phyloP scores from a whole-genome alignment of 2,888 invertebrate species.

The Drosophila longiperda region DNA sequence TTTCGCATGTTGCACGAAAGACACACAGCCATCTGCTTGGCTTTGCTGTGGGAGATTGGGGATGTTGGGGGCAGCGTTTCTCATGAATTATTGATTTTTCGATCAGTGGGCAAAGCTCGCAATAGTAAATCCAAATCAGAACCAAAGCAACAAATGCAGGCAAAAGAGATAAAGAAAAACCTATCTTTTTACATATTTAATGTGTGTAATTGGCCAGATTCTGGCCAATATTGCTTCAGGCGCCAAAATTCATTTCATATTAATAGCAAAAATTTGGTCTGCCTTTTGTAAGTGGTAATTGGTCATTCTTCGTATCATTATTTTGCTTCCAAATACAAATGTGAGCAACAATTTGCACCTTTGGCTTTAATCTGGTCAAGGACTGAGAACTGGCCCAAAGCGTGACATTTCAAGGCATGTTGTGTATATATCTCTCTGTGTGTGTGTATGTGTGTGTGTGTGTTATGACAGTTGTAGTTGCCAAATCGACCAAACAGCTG shows the following conservation, averaged over 20 bases:
- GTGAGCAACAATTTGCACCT: conserved; percentile 2
- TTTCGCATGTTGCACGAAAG: conserved; percentile 41
- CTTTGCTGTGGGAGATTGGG: background rate
- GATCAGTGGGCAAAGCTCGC: conserved; percentile 52
- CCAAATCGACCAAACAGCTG: conserved; percentile 12
- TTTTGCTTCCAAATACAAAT: background rate
- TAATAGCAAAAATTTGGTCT: conserved; percentile 48
- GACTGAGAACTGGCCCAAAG: conserved; percentile 16
- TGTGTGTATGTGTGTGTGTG: conserved; percentile 9
- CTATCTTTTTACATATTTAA: conserved; percentile 48
- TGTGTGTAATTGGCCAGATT: conserved; percentile 55
- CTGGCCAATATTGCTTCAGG: conserved; percentile 9
- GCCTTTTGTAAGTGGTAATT: conserved; percentile 4
- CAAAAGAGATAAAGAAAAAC: conserved; percentile 1
- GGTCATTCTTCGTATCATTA: background rate
- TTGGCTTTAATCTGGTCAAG: conserved; percentile 27
- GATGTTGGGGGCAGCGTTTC: conserved; percentile 10
- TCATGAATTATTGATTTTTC: conserved; percentile 79
- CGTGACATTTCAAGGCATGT: conserved; percentile 28
- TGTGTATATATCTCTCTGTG: background rate
- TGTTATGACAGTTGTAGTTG: conserved; percentile 27
- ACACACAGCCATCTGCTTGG: conserved; percentile 4
- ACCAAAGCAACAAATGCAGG: background rate
- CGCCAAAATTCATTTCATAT: conserved; percentile 60
- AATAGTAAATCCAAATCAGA: conserved; percentile 29